Conservation (phyloP, 2,888 invertebrate species). For the Incurvaria masculella region DNA sequence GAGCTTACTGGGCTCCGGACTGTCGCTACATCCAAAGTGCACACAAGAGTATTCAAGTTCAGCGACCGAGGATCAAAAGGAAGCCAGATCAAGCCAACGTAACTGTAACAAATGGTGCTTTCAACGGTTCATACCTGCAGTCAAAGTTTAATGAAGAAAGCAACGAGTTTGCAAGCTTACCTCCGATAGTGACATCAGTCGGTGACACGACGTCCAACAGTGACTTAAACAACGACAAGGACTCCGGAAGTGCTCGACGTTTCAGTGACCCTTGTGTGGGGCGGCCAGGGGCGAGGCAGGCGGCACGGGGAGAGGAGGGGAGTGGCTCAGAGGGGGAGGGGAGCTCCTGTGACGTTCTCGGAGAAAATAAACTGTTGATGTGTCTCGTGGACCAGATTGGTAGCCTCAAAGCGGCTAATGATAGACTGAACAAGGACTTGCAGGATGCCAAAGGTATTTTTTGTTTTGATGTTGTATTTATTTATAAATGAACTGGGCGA, state of each 20-base stretch:
- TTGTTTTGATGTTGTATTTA: too few species aligned
- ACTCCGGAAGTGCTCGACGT: conserved; percentile 54
- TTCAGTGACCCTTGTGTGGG: conserved; percentile 67
- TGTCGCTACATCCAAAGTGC: conserved; percentile 28
- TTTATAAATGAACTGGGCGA: too few species aligned
- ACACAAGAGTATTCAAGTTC: conserved; percentile 36
- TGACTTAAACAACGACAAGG: conserved; percentile 51
- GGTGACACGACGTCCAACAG: conserved; percentile 47
- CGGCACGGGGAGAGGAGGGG: conserved; percentile 48
- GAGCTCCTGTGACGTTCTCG: conserved; percentile 47
- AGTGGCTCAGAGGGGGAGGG: conserved; percentile 55
- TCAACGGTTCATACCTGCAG: conserved; percentile 31
- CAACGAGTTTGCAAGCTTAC: conserved; percentile 65
- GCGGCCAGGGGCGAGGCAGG: conserved; percentile 41
- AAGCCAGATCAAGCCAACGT: conserved; percentile 32
- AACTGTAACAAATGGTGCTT: conserved; percentile 26
- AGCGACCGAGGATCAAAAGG: conserved; percentile 29
- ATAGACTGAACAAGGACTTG: conserved; percentile 71
- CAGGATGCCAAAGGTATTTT: conserved; percentile 71
- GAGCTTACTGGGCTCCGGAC: conserved; percentile 24
- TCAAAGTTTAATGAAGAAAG: conserved; percentile 38
- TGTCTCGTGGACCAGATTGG: conserved; percentile 72
- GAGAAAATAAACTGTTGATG: conserved; percentile 57
- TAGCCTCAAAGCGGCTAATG: conserved; percentile 67
- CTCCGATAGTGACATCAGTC: conserved; percentile 62